These are phyloP conservation scores for Tympanuchus pallidicinctus DNA, from an alignment of 2,113 vertebrate species.

Conservation along the genomic window DNA sequence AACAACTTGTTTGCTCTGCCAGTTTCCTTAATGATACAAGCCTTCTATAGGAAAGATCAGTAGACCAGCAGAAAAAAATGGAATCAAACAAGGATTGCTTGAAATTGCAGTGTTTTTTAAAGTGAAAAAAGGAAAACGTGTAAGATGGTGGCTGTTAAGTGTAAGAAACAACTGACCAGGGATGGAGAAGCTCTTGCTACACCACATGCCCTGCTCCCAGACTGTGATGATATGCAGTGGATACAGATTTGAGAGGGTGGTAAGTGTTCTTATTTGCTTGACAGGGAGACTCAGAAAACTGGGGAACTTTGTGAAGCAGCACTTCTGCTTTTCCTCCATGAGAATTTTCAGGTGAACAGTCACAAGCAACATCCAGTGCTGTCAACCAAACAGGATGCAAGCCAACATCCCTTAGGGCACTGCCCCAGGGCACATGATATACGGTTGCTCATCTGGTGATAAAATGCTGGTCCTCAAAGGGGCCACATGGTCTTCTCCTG, in stretches of 20 bases:
- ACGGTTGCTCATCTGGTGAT: not conserved
- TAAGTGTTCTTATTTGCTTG: not conserved
- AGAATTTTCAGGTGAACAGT: not conserved
- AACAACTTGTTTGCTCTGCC: not conserved
- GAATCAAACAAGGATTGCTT: not conserved
- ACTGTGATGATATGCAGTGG: rapidly evolving
- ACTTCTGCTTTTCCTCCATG: not conserved
- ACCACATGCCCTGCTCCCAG: not conserved
- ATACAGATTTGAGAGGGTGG: not conserved
- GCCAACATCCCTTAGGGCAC: not conserved
- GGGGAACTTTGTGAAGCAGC: not conserved
- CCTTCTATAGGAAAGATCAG: not conserved
- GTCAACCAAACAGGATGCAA: not conserved
- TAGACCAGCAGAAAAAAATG: not conserved
- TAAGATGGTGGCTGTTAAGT: not conserved
- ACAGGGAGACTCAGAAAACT: not conserved
- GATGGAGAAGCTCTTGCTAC: not conserved
- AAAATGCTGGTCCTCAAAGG: not conserved
- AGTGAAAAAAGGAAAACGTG: not conserved
- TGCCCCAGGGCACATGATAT: rapidly evolving
- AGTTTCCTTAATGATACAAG: not conserved
- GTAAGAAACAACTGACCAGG: not conserved
- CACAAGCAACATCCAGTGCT: not conserved
- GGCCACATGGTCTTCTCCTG: not conserved
- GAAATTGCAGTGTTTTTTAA: not conserved